Conservation (phyloP, 2,888 invertebrate genomes). For the Antheraea assamensis region DNA sequence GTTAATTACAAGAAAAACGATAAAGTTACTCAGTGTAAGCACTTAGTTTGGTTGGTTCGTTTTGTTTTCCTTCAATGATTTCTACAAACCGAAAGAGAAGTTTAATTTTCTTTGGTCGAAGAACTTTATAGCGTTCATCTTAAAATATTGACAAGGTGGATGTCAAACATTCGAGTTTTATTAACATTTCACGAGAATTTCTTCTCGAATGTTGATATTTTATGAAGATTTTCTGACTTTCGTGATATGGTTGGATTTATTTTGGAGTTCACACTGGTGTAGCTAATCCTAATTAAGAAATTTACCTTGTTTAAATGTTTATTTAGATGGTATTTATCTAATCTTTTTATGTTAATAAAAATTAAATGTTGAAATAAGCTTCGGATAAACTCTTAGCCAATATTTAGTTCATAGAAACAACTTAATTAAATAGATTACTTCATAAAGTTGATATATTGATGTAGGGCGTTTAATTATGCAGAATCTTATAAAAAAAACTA, state of each 20-base stretch:
- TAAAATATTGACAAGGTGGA: constrained; percentile 44
- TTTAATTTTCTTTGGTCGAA: constrained; percentile 47
- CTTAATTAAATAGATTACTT: neutral
- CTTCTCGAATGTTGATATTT: constrained; percentile 34
- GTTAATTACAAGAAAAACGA: constrained; percentile 35
- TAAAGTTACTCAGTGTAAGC: constrained; percentile 40
- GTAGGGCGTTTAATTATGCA: neutral
- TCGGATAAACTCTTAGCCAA: neutral
- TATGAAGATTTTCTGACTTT: constrained; percentile 27
- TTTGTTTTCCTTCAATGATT: constrained; percentile 43
- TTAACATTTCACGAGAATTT: constrained; percentile 32
- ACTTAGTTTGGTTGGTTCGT: constrained; percentile 36
- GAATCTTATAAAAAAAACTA: too few species aligned
- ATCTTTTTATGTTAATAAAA: neutral
- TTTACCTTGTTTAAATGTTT: constrained; percentile 27
- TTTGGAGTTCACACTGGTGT: constrained; percentile 27
- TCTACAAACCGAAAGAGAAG: constrained; percentile 36
- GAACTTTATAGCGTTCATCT: constrained; percentile 39
- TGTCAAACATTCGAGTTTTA: constrained; percentile 43
- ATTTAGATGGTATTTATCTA: neutral
- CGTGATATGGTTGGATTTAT: constrained; percentile 33
- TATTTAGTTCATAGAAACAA: neutral
- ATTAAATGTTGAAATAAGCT: neutral
- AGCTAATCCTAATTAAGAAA: constrained; percentile 2
- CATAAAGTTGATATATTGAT: neutral